A percentile compares a stretch with the other conserved stretches of the same genome.
Evolutionary conservation across 2,888 invertebrate genomes (phyloP).

Genomic region (Gibbula magus): DNA sequence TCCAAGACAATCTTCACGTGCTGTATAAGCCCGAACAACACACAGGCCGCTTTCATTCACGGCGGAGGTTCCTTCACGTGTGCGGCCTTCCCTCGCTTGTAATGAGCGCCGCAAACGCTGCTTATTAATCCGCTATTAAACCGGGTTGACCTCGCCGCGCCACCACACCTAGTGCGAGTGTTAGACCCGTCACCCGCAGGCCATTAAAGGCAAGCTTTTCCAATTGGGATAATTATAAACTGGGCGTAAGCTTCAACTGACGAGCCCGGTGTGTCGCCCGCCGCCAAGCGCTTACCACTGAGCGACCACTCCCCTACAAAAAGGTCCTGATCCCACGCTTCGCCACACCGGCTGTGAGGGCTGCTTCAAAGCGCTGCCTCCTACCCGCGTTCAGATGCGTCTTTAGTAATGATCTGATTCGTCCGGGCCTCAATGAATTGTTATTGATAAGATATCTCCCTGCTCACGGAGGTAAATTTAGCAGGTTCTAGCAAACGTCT

Average conservation of each 20-base stretch:
- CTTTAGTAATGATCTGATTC: too few species aligned
- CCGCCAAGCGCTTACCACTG: neutral
- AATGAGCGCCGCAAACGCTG: constrained; percentile 21
- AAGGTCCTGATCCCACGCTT: neutral
- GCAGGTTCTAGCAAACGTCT: too few species aligned
- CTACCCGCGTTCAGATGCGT: neutral
- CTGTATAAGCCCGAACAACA: too few species aligned
- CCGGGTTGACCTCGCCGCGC: constrained; percentile 13
- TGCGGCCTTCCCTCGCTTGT: neutral
- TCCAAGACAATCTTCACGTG: too few species aligned
- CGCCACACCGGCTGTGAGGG: neutral
- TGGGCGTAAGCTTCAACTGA: constrained; percentile 6
- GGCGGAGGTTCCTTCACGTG: neutral
- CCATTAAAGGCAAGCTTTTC: constrained; percentile 24
- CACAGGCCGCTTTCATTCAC: neutral
- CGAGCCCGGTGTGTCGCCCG: neutral
- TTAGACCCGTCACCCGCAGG: constrained; percentile 12
- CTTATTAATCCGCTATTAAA: constrained; percentile 27
- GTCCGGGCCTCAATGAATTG: too few species aligned
- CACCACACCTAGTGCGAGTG: neutral
- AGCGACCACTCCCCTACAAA: constrained; percentile 7
- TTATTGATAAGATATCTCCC: too few species aligned
- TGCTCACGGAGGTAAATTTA: too few species aligned
- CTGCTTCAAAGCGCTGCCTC: neutral
- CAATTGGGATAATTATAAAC: constrained; percentile 21